phyloP scores from a whole-genome alignment of 2,888 invertebrate species.

The Cephus spinipes region DNA sequence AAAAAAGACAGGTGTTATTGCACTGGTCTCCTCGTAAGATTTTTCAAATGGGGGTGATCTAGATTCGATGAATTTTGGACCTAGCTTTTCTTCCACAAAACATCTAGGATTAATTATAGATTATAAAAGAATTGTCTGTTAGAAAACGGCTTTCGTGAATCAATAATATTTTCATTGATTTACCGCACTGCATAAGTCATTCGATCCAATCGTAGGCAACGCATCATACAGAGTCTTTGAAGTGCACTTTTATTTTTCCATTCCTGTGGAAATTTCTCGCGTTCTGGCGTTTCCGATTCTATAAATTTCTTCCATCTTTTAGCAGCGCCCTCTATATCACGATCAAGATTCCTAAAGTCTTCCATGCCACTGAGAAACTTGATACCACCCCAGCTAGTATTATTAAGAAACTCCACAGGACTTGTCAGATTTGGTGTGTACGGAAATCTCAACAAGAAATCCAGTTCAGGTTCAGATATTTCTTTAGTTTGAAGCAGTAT shows the following conservation, averaged over 20 bases:
- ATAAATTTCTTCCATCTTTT: constrained; percentile 95
- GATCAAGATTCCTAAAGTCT: constrained; percentile 86
- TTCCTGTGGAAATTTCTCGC: constrained; percentile 94
- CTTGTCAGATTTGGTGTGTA: constrained; percentile 79
- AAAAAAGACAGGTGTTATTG: constrained; percentile 91
- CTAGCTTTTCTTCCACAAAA: constrained; percentile 91
- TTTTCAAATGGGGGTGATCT: constrained; percentile 84
- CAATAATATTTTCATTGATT: constrained; percentile 19
- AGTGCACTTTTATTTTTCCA: constrained; percentile 92
- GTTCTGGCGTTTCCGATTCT: constrained; percentile 92
- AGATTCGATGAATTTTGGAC: constrained; percentile 83
- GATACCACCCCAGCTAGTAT: constrained; percentile 86
- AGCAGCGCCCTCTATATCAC: constrained; percentile 90
- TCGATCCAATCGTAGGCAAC: constrained; percentile 90
- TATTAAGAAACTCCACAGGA: constrained; percentile 86
- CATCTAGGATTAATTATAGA: constrained; percentile 67
- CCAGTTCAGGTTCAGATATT: constrained; percentile 81
- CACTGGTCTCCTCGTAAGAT: constrained; percentile 87
- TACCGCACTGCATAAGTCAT: constrained; percentile 92
- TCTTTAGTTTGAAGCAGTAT: constrained; percentile 75
- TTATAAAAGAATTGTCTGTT: constrained; percentile 2
- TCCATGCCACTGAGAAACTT: constrained; percentile 80
- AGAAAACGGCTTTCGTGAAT: background rate
- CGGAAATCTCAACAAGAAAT: constrained; percentile 89
- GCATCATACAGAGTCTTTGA: constrained; percentile 91